phyloP scores from a whole-genome alignment of 2,797 vertebrate genomes.

The Acipenser transmontanus region DNA sequence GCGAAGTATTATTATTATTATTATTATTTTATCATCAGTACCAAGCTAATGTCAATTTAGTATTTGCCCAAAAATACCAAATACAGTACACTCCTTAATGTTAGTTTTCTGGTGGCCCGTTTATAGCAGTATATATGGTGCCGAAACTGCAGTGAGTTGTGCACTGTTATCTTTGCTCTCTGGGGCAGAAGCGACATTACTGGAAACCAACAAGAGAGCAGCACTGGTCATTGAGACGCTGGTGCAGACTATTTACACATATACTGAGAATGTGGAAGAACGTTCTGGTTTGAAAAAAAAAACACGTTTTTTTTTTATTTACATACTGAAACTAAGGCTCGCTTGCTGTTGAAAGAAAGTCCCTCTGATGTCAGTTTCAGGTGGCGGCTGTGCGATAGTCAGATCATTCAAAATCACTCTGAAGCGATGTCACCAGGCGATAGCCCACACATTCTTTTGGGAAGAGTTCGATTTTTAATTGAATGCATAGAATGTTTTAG shows the following conservation, averaged over 20 bases:
- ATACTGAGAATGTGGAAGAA: too few relatives aligned
- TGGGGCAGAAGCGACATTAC: conserved; percentile 8
- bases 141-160: background rate
- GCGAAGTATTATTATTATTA: too few relatives aligned
- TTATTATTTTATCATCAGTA: too few relatives aligned
- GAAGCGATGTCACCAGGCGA: conserved; percentile 52
- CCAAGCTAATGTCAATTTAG: background rate
- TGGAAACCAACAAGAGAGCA: conserved; percentile 1
- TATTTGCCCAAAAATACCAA: background rate
- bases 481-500: conserved; percentile 72
- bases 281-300: too few relatives aligned
- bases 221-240: too few relatives aligned
- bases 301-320: too few relatives aligned
- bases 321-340: too few relatives aligned
- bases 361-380: background rate
- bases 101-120: background rate
- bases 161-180: conserved; percentile 8
- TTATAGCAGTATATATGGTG: conserved; percentile 6
- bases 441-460: conserved; percentile 64
- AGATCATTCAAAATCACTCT: background rate
- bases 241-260: too few relatives aligned
- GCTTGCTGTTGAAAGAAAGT: too few relatives aligned
- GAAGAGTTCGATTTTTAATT: conserved; percentile 81
- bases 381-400: conserved; percentile 7
- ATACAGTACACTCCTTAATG: background rate